Evolutionary conservation across 2,113 vertebrate species (phyloP).

Genomic region (Nothocercus nigrocapillus): DNA sequence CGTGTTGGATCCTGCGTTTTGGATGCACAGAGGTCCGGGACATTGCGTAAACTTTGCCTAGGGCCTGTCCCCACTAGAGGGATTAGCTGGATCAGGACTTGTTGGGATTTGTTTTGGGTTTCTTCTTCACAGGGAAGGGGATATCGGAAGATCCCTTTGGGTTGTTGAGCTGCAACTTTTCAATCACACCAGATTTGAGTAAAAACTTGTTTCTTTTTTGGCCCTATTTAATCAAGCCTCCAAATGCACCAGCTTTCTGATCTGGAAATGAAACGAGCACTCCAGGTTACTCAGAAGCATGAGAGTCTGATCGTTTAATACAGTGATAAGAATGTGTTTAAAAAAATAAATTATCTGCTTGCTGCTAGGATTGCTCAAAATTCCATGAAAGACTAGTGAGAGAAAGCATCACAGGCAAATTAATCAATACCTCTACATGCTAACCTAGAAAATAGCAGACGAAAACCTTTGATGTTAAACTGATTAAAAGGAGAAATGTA

Average conservation of each 20-base stretch:
- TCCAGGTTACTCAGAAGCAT: conserved; percentile 51
- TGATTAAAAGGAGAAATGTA: conserved; percentile 69
- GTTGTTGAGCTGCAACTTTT: background rate
- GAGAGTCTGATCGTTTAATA: conserved; percentile 54
- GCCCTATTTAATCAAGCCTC: background rate
- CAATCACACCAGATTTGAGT: background rate
- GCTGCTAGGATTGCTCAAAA: conserved; percentile 58
- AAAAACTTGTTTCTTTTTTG: background rate
- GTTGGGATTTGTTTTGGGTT: background rate
- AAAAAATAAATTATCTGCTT: conserved; percentile 61
- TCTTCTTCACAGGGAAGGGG: background rate
- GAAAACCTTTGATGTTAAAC: conserved; percentile 69
- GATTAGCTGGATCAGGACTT: background rate
- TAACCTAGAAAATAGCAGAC: conserved; percentile 59
- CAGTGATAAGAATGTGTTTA: conserved; percentile 53
- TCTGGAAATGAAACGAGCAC: conserved; percentile 25
- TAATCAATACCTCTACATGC: conserved; percentile 67
- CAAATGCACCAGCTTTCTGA: background rate
- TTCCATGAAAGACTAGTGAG: conserved; percentile 72
- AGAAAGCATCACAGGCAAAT: conserved; percentile 65
- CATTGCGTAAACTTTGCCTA: background rate
- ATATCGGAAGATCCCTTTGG: background rate
- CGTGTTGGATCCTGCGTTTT: background rate
- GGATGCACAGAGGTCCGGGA: background rate
- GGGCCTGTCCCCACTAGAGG: background rate